Percentiles rank a stretch among this genome's conserved stretches.
Evolutionary conservation across 2,888 invertebrate genomes (phyloP).

Genomic region (Drosophila emarginata): DNA sequence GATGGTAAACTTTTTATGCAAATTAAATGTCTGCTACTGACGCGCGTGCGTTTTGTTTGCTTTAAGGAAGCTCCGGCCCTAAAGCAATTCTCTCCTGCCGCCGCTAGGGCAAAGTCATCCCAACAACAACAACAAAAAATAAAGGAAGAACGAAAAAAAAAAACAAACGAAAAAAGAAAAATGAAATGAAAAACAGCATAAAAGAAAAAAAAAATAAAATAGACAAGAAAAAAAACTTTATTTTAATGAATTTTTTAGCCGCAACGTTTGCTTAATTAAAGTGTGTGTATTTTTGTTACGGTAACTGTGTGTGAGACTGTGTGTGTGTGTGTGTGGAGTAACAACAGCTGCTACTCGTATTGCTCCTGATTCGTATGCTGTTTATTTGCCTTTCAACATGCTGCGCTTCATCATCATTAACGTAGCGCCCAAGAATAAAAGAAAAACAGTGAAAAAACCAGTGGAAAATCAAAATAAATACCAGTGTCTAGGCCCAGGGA

Average conservation of each 20-base stretch:
- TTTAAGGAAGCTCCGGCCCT: conserved; percentile 41
- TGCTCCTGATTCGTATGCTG: conserved; percentile 41
- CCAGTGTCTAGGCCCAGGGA: conserved; percentile 25
- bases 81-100: neutral
- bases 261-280: conserved; percentile 73
- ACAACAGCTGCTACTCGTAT: conserved; percentile 26
- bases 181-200: conserved; percentile 20
- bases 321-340: conserved; percentile 15
- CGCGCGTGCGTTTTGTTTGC: conserved; percentile 78
- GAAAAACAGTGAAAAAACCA: conserved; percentile 25
- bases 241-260: conserved; percentile 73
- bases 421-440: conserved; percentile 40
- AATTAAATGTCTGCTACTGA: conserved; percentile 74
- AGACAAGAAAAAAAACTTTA: conserved; percentile 36
- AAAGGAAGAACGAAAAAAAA: neutral
- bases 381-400: conserved; percentile 72
- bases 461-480: conserved; percentile 70
- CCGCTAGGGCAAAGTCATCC: neutral
- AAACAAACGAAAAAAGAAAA: conserved; percentile 4
- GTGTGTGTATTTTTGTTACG: conserved; percentile 28
- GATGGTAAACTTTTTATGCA: conserved; percentile 71
- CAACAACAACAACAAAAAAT: neutral
- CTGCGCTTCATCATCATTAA: conserved; percentile 76
- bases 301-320: conserved; percentile 9
- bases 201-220: neutral